A percentile compares a stretch with the other conserved stretches of the same genome.
Conservation (phyloP, 2,888 invertebrate species). For the Drosophila multiciliata region DNA sequence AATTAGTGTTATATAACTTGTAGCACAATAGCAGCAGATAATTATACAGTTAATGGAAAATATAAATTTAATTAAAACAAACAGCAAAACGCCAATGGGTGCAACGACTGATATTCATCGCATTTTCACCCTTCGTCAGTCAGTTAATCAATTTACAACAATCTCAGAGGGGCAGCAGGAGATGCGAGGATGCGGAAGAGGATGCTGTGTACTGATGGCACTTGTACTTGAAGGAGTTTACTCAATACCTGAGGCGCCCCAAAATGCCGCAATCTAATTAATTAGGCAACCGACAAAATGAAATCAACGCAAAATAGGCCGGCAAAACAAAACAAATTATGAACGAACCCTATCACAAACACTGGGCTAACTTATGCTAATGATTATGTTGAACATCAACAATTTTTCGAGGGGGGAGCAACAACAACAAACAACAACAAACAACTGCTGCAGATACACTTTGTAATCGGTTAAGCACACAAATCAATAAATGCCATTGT, state of each 20-base stretch:
- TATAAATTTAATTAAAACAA: constrained; percentile 62
- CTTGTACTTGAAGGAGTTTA: constrained; percentile 25
- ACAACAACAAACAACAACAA: background rate
- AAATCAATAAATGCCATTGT: constrained; percentile 53
- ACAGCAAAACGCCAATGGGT: constrained; percentile 50
- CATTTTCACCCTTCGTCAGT: constrained; percentile 31
- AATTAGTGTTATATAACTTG: constrained; percentile 53
- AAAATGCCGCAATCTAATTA: constrained; percentile 56
- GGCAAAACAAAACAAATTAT: constrained; percentile 48
- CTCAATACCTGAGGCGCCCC: constrained; percentile 48
- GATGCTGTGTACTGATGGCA: constrained; percentile 25
- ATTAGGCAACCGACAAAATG: constrained; percentile 51
- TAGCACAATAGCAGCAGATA: constrained; percentile 49
- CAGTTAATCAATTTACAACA: constrained; percentile 56
- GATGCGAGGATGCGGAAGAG: background rate
- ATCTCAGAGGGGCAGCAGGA: background rate
- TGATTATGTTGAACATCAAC: constrained; percentile 26
- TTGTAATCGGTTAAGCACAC: constrained; percentile 41
- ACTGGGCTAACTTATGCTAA: constrained; percentile 28
- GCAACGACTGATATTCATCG: constrained; percentile 45
- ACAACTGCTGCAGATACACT: constrained; percentile 30
- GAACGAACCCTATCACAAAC: constrained; percentile 20
- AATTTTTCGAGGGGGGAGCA: constrained; percentile 1
- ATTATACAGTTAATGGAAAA: constrained; percentile 51
- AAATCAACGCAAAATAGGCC: constrained; percentile 57